Evolutionary conservation across 1,140 invertebrate species (phyloP).

Genomic region (Matsumurasca onukii): DNA sequence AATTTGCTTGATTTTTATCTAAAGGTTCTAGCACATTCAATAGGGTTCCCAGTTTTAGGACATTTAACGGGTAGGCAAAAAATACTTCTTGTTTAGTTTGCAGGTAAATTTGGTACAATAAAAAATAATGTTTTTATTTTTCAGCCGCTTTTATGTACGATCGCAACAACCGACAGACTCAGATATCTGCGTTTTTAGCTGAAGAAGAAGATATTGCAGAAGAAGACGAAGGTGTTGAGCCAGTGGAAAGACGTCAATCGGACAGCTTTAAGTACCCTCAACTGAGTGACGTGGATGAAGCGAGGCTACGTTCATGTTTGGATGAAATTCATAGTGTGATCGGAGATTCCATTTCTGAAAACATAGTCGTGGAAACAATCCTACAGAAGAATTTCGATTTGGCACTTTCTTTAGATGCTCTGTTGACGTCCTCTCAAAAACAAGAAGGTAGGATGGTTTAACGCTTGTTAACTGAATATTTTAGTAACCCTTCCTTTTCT

Average conservation of each 20-base stretch:
- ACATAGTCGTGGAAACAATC: slow-evolving; percentile 64
- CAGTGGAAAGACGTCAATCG: slow-evolving; percentile 44
- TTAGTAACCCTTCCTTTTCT: no score
- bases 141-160: slow-evolving; percentile 80
- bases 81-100: no score
- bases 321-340: slow-evolving; percentile 79
- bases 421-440: slow-evolving; percentile 54
- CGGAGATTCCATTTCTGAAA: slow-evolving; percentile 72
- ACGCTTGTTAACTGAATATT: no score
- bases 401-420: slow-evolving; percentile 67
- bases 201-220: slow-evolving; percentile 73
- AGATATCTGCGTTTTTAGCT: slow-evolving; percentile 68
- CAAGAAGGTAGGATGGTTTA: slow-evolving; percentile 28
- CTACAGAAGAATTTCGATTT: slow-evolving; percentile 69
- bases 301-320: slow-evolving; percentile 77
- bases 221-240: slow-evolving; percentile 59
- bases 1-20: no score
- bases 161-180: slow-evolving; percentile 57
- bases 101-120: no score
- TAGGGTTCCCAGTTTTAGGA: no score
- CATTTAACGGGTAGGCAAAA: no score
- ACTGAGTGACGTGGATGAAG: slow-evolving; percentile 65
- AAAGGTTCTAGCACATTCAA: no score
- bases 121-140: no score
- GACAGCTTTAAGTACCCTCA: slow-evolving; percentile 12